A percentile compares a stretch with the other conserved stretches of the same genome.
Evolutionary conservation across 2,797 vertebrate genomes (phyloP).

Genomic region (Sphaeramia orbicularis): DNA sequence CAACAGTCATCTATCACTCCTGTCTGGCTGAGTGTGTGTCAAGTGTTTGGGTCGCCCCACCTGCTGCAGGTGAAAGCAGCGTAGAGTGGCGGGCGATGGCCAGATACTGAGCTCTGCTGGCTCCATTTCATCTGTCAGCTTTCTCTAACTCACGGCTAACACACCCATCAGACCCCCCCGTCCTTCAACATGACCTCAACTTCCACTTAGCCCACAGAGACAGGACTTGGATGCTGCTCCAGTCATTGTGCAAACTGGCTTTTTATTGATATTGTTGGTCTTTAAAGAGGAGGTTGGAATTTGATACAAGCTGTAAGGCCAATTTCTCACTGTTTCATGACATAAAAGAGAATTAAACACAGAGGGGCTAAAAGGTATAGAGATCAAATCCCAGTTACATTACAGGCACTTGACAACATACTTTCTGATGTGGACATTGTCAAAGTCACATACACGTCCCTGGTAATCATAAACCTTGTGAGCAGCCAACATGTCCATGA

Average conservation of each 20-base stretch:
- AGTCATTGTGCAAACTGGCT: too few relatives aligned
- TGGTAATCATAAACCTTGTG: background rate
- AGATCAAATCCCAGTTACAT: conserved; percentile 11
- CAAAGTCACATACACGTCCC: too few relatives aligned
- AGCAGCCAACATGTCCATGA: background rate
- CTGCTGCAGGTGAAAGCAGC: conserved; percentile 44
- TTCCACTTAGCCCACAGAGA: background rate
- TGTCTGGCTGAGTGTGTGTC: conserved; percentile 54
- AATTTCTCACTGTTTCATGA: background rate
- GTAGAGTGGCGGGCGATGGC: conserved; percentile 5
- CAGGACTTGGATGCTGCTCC: background rate
- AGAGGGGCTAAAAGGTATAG: conserved; percentile 3
- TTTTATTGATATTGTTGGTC: background rate
- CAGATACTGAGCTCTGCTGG: conserved; percentile 25
- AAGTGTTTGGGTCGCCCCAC: conserved; percentile 32
- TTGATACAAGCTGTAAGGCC: background rate
- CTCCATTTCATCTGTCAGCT: conserved; percentile 8
- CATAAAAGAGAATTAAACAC: too few relatives aligned
- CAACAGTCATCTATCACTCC: conserved; percentile 61
- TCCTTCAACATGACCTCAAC: conserved; percentile 36
- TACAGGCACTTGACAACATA: too few relatives aligned
- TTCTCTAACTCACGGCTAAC: conserved; percentile 10
- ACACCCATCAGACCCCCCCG: background rate
- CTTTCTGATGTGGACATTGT: too few relatives aligned
- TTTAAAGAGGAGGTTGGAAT: background rate